Evolutionary conservation across 2,113 vertebrate genomes (phyloP), one percentile per base, ranked within the genome.

Genomic region (Lichenostomus cassidix): DNA sequence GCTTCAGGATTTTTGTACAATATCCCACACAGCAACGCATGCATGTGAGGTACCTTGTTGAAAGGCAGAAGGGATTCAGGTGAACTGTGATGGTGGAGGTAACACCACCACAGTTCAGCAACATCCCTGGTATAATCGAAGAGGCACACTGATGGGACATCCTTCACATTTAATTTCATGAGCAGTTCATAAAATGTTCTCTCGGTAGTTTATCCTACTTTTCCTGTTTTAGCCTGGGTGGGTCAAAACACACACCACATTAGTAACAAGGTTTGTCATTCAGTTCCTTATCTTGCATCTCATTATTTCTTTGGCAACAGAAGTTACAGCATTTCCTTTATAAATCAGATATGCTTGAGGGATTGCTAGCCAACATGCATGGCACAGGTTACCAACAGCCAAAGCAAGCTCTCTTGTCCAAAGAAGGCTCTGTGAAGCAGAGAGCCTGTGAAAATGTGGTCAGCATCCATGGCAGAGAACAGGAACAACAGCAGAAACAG

Each of bases 221-320:
- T 42, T 85, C 87, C 50, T 73, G 67, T 27, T 94, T 76, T 18
- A 55, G 42, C 69, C 31, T 29, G 29, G n/a, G 64, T 76, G 27
- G 41, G 29, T 79, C 41, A 85, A 69, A 93, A 87, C 42, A 74
- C 10, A 1, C 27, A 60, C 28, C 13, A 19, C 15, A 42, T 80
- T 49, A 86, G 37, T 39, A 92, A 58, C 49, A 31, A 39, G 22
- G 78, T 85, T 65, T 88, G 71, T 83, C 55, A 90, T 70, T 92
- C 59, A 42, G 76, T 44, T 89, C 79, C 50, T 94, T 95, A 90
- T 92, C 95, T 88, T 77, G 41, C 28, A 88, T 83, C 70, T 96
- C 76, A 92, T 92, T 86, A 94, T 74, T 90, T 93, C 91, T 83
- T 93, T 90, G 73, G 92, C 92, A 96, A 93, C 18, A 74, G n/a